phyloP scores from a whole-genome alignment of 1,140 invertebrate species.

The Philaenus spumarius region DNA sequence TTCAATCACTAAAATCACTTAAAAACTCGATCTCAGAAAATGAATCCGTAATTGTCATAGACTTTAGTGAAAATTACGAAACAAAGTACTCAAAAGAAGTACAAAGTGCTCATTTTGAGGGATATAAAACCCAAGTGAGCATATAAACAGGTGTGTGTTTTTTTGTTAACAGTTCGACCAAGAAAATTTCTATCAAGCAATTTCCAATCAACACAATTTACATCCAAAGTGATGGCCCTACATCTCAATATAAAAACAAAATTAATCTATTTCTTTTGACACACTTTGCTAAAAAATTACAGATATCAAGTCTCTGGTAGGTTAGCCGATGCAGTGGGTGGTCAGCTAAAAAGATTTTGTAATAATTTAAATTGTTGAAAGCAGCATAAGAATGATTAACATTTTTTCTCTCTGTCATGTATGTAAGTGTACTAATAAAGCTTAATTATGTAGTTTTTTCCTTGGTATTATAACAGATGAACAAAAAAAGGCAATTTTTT shows the following conservation, averaged over 20 bases:
- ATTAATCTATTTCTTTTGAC: constrained; percentile 21
- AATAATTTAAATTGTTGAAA: no score
- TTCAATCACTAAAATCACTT: no score
- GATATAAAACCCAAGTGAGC: constrained; percentile 32
- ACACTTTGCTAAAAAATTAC: constrained; percentile 17
- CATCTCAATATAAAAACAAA: constrained; percentile 27
- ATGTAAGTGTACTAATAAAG: no score
- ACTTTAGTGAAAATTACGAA: constrained; percentile 37
- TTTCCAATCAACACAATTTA: constrained; percentile 4
- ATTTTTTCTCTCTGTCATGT: no score
- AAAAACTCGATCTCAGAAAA: no score
- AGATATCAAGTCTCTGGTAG: constrained; percentile 35
- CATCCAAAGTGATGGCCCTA: constrained; percentile 26
- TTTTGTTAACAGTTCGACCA: constrained; percentile 19
- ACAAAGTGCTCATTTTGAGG: constrained; percentile 35
- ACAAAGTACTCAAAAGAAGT: constrained; percentile 37
- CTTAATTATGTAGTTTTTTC: no score
- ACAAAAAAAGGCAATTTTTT: no score
- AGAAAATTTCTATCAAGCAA: constrained; percentile 27
- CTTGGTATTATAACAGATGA: no score
- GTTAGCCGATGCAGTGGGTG: constrained; percentile 41
- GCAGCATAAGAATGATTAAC: no score
- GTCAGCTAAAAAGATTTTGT: constrained; percentile 37
- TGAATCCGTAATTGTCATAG: no score
- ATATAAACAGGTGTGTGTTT: constrained; percentile 37